Evolutionary conservation across 2,888 invertebrate species (phyloP).

Genomic region (Hipparchia sbordonii): DNA sequence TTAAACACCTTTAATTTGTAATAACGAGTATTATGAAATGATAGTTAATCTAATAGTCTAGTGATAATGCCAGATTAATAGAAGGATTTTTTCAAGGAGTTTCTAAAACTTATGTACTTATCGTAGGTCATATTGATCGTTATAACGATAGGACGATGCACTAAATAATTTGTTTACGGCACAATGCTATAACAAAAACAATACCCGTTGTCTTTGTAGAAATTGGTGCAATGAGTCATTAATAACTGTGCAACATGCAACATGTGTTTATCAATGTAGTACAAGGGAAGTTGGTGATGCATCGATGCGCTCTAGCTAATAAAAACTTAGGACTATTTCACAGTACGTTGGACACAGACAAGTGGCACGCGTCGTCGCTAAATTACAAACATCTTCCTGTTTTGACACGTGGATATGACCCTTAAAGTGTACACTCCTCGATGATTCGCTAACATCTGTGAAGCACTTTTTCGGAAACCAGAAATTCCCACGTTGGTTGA

Average conservation of each 20-base stretch:
- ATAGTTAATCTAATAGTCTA: slow-evolving; percentile 10
- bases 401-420: slow-evolving; percentile 66
- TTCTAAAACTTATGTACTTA: slow-evolving; percentile 1
- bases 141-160: not conserved
- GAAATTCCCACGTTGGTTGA: slow-evolving; percentile 71
- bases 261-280: slow-evolving; percentile 20
- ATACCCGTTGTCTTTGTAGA: not conserved
- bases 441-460: slow-evolving; percentile 69
- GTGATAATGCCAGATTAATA: slow-evolving; percentile 16
- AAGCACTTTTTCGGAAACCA: slow-evolving; percentile 52
- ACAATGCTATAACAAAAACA: not conserved
- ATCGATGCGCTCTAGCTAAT: slow-evolving; percentile 27
- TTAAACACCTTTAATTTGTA: slow-evolving; percentile 12
- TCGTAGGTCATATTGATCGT: not conserved
- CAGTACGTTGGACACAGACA: slow-evolving; percentile 61
- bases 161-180: not conserved
- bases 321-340: slow-evolving; percentile 67
- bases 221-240: not conserved
- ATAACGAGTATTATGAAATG: slow-evolving; percentile 27
- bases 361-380: slow-evolving; percentile 70
- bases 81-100: not conserved
- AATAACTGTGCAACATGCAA: slow-evolving; percentile 2
- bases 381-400: slow-evolving; percentile 67
- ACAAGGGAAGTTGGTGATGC: slow-evolving; percentile 28
- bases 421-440: slow-evolving; percentile 37